Percentiles rank a stretch among this genome's conserved stretches.
Conservation (phyloP, 2,888 invertebrate genomes). For the Taenaris catops region DNA sequence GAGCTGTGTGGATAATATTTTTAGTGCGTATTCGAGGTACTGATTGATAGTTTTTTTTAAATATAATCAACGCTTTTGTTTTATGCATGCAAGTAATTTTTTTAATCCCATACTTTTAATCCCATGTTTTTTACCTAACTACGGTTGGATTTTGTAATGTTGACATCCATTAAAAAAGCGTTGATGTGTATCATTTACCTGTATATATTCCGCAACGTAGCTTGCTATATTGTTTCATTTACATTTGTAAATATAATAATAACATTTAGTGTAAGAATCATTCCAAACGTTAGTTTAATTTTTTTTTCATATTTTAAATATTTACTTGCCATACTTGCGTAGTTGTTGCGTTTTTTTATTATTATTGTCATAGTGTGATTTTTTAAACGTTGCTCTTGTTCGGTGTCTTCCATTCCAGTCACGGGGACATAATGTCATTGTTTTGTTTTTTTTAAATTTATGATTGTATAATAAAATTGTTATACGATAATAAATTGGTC, state of each 20-base stretch:
- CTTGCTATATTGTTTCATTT: conserved; percentile 58
- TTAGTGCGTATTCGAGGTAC: conserved; percentile 11
- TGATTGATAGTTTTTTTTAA: conserved; percentile 13
- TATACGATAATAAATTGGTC: conserved; percentile 37
- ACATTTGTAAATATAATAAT: conserved; percentile 70
- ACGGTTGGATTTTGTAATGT: conserved; percentile 12
- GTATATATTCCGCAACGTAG: conserved; percentile 15
- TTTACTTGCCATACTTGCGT: conserved; percentile 72
- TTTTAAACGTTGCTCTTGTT: conserved; percentile 20
- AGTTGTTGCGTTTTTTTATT: conserved; percentile 51
- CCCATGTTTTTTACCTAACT: conserved; percentile 10
- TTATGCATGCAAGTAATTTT: too few relatives aligned
- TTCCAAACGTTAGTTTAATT: conserved; percentile 72
- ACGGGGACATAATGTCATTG: conserved; percentile 56
- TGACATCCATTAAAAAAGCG: conserved; percentile 4
- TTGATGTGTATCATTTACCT: conserved; percentile 9
- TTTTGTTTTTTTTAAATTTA: conserved; percentile 61
- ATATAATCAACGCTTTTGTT: conserved; percentile 13
- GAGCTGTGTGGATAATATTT: too few relatives aligned
- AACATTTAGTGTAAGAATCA: conserved; percentile 55
- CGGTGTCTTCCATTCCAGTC: conserved; percentile 64
- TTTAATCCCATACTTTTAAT: too few relatives aligned
- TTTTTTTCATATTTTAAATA: conserved; percentile 65
- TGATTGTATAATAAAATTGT: conserved; percentile 65
- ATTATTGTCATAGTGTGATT: conserved; percentile 15